A percentile compares a stretch with the other conserved stretches of the same genome.
These are phyloP conservation scores for Notodonta dromedarius DNA, from an alignment of 2,888 invertebrate species.

Conservation along the genomic window DNA sequence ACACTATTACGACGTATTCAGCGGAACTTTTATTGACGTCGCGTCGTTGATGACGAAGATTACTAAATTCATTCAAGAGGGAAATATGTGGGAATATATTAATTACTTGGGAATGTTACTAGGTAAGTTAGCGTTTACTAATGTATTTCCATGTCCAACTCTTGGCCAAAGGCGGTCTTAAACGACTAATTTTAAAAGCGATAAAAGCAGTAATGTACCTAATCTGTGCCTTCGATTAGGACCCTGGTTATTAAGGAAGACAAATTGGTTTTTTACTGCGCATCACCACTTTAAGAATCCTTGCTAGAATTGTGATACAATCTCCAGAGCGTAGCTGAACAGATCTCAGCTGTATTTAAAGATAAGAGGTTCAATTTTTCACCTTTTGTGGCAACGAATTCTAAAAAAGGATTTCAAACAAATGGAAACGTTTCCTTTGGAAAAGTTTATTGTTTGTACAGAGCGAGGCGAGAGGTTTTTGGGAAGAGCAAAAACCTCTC, in stretches of 20 bases:
- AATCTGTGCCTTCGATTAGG: not conserved
- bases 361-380: constrained; percentile 40
- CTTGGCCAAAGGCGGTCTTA: too few species aligned
- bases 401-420: constrained; percentile 53
- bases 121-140: not conserved
- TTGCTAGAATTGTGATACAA: constrained; percentile 21
- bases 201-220: too few species aligned
- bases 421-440: constrained; percentile 56
- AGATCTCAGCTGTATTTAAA: constrained; percentile 25
- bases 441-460: constrained; percentile 56
- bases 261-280: not conserved
- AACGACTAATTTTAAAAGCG: too few species aligned
- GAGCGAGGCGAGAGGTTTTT: constrained; percentile 45
- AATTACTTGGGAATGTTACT: not conserved
- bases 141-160: too few species aligned
- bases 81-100: not conserved
- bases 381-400: constrained; percentile 42
- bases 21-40: constrained; percentile 22
- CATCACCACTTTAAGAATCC: constrained; percentile 16
- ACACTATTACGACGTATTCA: constrained; percentile 19
- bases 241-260: not conserved
- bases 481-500: constrained; percentile 39
- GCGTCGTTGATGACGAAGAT: constrained; percentile 15
- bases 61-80: not conserved
- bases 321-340: constrained; percentile 10